Percentiles rank a stretch among this genome's conserved stretches.
phyloP scores from a whole-genome alignment of 1,140 invertebrate genomes.

The Brachionus calyciflorus region DNA sequence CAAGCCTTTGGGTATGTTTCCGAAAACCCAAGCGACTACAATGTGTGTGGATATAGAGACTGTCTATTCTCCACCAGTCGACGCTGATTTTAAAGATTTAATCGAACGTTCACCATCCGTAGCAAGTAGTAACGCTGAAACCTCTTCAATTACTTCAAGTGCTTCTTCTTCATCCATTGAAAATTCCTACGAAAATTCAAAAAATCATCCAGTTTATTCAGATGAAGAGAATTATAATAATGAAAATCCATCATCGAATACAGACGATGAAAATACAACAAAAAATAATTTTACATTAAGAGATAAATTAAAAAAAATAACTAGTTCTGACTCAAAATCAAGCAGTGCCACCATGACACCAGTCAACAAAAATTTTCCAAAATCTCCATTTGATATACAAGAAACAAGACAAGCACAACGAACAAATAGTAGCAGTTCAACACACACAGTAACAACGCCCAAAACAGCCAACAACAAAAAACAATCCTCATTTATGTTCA shows the following conservation, averaged over 20 bases:
- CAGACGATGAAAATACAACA: not conserved
- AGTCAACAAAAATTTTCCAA: constrained; percentile 25
- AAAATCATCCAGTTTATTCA: not conserved
- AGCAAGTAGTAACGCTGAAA: constrained; percentile 15
- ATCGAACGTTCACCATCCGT: not conserved
- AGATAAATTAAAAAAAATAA: not conserved
- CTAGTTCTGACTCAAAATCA: constrained; percentile 1
- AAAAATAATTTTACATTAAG: not conserved
- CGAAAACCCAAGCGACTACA: constrained; percentile 29
- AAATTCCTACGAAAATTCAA: not conserved
- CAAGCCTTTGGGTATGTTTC: constrained; percentile 33
- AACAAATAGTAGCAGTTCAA: constrained; percentile 31
- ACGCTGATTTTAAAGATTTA: constrained; percentile 37
- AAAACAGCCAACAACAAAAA: constrained; percentile 1
- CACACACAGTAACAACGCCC: constrained; percentile 10
- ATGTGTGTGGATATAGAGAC: constrained; percentile 34
- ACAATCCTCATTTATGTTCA: constrained; percentile 32
- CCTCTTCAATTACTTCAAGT: not conserved
- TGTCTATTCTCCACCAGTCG: constrained; percentile 38
- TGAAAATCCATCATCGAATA: constrained; percentile 29
- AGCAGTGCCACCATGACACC: constrained; percentile 34
- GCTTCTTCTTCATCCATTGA: constrained; percentile 18
- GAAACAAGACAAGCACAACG: not conserved
- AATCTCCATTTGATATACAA: not conserved
- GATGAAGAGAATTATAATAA: constrained; percentile 11